Conservation (phyloP, 2,113 vertebrate species). For the Amazona vittata region DNA sequence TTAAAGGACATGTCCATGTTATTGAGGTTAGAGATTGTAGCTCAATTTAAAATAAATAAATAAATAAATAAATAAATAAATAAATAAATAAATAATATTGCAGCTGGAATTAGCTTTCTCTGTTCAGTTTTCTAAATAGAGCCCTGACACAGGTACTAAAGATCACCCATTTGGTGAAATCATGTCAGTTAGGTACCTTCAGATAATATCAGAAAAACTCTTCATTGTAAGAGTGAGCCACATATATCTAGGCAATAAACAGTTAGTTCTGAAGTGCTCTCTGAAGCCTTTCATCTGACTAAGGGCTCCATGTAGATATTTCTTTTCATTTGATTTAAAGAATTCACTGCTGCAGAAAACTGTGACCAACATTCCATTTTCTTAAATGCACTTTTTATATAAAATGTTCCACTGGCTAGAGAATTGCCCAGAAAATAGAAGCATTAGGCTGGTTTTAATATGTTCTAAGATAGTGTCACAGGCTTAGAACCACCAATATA, state of each 20-base stretch:
- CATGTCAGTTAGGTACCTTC: not conserved
- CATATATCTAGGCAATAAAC: not conserved
- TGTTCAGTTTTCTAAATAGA: not conserved
- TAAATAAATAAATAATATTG: too few species aligned
- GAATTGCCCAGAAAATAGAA: not conserved
- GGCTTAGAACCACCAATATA: not conserved
- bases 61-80: not conserved
- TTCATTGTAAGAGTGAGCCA: not conserved
- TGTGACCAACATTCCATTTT: not conserved
- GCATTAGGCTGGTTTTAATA: not conserved
- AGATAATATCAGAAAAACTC: not conserved
- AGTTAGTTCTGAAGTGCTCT: not conserved
- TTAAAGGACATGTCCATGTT: not conserved
- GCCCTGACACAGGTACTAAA: not conserved
- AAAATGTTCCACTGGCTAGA: not conserved
- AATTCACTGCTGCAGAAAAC: not conserved
- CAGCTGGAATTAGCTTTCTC: not conserved
- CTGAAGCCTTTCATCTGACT: not conserved
- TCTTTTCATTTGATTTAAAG: conserved; percentile 15
- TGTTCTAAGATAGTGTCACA: not conserved
- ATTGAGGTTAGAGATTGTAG: not conserved
- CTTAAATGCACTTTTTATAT: conserved; percentile 5
- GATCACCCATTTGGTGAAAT: not conserved
- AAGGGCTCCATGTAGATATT: not conserved
- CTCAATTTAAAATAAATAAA: not conserved